phyloP scores from a whole-genome alignment of 2,797 vertebrate species.

The Pristis pectinata region DNA sequence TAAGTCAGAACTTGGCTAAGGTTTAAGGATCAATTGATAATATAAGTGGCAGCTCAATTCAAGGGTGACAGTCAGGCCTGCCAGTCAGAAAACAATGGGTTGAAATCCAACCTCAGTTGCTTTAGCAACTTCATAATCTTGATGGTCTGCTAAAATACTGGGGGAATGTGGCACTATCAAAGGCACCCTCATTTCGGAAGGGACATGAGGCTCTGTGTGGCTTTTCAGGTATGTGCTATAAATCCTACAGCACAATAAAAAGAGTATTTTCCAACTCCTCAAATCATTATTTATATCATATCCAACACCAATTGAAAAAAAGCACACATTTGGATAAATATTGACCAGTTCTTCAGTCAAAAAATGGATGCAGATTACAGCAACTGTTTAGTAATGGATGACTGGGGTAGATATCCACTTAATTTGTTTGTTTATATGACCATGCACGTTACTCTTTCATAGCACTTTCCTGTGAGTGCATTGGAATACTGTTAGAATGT shows the following conservation, averaged over 20 bases:
- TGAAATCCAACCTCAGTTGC: neutral
- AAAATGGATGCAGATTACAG: neutral
- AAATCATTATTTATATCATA: neutral
- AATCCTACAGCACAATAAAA: neutral
- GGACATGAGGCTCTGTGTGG: neutral
- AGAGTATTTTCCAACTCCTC: neutral
- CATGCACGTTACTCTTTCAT: neutral
- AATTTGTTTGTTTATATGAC: neutral
- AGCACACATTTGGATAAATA: neutral
- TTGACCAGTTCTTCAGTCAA: neutral
- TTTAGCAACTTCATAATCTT: neutral
- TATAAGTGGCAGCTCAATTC: neutral
- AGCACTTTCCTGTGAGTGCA: neutral
- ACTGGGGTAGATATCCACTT: too few species aligned
- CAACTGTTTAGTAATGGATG: neutral
- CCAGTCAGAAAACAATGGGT: neutral
- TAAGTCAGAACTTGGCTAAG: neutral
- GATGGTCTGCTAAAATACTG: neutral
- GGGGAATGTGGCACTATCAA: neutral
- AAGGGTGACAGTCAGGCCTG: neutral
- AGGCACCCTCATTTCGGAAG: neutral
- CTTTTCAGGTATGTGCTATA: neutral
- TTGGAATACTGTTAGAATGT: neutral
- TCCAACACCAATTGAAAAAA: neutral
- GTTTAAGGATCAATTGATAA: neutral